Conservation (phyloP, 2,113 vertebrate genomes). For the Ammodytes marinus region DNA sequence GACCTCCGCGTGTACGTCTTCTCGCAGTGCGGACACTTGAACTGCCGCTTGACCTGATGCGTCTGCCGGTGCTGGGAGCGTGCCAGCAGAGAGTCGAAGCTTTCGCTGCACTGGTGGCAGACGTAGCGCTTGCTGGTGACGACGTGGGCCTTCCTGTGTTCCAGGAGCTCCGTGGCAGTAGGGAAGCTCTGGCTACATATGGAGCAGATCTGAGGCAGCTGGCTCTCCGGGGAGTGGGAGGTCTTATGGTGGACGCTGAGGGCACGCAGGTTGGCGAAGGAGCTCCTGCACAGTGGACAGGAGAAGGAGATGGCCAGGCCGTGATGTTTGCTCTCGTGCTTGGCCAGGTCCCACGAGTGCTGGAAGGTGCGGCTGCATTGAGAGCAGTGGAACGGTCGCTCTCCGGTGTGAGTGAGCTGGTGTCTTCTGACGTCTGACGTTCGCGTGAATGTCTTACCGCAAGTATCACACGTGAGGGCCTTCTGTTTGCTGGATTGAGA, state of each 20-base stretch:
- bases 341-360: slow-evolving; percentile 85
- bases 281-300: slow-evolving; percentile 70
- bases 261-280: slow-evolving; percentile 75
- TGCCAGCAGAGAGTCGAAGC: slow-evolving; percentile 78
- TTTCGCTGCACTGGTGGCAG: slow-evolving; percentile 78
- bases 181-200: slow-evolving; percentile 77
- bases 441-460: slow-evolving; percentile 87
- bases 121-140: slow-evolving; percentile 68
- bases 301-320: slow-evolving; percentile 76
- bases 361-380: slow-evolving; percentile 84
- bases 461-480: slow-evolving; percentile 79
- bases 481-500: slow-evolving; percentile 33
- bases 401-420: slow-evolving; percentile 85
- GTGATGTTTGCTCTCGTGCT: slow-evolving; percentile 81
- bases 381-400: slow-evolving; percentile 80
- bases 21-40: slow-evolving; percentile 82
- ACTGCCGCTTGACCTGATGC: slow-evolving; percentile 75
- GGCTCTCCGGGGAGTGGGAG: slow-evolving; percentile 62
- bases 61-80: slow-evolving; percentile 77
- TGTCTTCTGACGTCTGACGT: slow-evolving; percentile 90
- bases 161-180: slow-evolving; percentile 58
- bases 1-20: slow-evolving; percentile 82
- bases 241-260: slow-evolving; percentile 80
- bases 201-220: slow-evolving; percentile 84
- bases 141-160: slow-evolving; percentile 77